phyloP scores from a whole-genome alignment of 2,888 invertebrate species.

The Argyra leucocephala region DNA sequence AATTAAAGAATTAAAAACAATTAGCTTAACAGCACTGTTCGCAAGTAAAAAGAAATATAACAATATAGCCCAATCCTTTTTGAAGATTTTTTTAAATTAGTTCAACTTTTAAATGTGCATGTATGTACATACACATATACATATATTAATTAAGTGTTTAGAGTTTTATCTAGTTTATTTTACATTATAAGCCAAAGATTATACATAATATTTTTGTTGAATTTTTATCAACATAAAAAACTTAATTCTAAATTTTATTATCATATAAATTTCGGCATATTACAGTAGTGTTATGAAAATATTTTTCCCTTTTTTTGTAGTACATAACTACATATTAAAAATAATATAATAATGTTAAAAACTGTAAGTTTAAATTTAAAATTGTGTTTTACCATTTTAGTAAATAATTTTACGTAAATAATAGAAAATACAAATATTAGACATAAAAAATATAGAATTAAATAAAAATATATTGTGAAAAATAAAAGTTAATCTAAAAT shows the following conservation, averaged over 20 bases:
- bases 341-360: background rate
- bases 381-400: slow-evolving; percentile 1
- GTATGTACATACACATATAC: too few species aligned
- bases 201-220: background rate
- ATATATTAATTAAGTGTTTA: background rate
- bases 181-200: slow-evolving; percentile 6
- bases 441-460: too few species aligned
- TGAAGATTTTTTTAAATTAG: background rate
- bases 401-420: background rate
- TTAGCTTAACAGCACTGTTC: too few species aligned
- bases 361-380: background rate
- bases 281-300: background rate
- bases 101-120: background rate
- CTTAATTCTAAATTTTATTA: background rate
- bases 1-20: too few species aligned
- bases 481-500: too few species aligned
- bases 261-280: background rate
- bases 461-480: too few species aligned
- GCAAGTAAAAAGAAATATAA: too few species aligned
- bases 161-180: slow-evolving; percentile 6
- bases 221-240: background rate
- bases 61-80: too few species aligned
- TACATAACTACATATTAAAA: background rate
- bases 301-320: background rate
- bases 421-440: too few species aligned